Evolutionary conservation across 2,797 vertebrate genomes (phyloP), one percentile per base, ranked within the genome.

Genomic region (Calcarius lapponicus): DNA sequence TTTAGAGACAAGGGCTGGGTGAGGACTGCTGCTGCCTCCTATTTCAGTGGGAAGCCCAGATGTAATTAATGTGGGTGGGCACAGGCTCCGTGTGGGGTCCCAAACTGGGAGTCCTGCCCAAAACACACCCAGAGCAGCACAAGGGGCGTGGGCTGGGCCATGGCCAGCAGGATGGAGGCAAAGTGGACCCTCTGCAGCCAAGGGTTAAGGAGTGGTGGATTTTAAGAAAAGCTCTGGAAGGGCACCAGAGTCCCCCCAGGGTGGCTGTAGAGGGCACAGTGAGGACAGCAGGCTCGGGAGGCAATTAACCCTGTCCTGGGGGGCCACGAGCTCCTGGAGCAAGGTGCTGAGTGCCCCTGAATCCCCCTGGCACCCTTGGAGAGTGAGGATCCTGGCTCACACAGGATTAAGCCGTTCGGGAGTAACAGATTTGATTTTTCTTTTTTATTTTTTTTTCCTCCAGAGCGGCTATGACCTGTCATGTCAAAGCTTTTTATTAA

Each of bases 401-500:
- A 40, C 75, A 91, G 92, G 89, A 94, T 95, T 92, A 92, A 96
- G 73, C 82, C 58, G 1, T 69, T 86, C 1, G 14, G 84, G 95
- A 97, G 91, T 66, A 94, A 92, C 75, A 94, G 91, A 94, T 89
- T 89, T 94, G 61, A 66, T 26, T 51, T 28, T 38, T 26, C 47
- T 25, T 57, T 57, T 57, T 34, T 16, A 4, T 11, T 58, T 58
- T 34, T 6, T 75, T 47, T 73, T 51, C 1, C 40, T 45, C 82
- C 80, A 17, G 83, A 86, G 86, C 64, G 0, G 70, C 95, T 93
- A 72, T 95, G 96, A 93, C 92, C 91, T 86, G 90, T 85, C 96
- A 79, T 93, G 96, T 95, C 90, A 92, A 92, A 94, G 91, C 91
- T 92, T 96, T 96, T 96, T 95, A 92, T 96, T 94, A 95, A 95